Conservation (phyloP, 2,888 invertebrate genomes). For the Ommatoiulus sabulosus region DNA sequence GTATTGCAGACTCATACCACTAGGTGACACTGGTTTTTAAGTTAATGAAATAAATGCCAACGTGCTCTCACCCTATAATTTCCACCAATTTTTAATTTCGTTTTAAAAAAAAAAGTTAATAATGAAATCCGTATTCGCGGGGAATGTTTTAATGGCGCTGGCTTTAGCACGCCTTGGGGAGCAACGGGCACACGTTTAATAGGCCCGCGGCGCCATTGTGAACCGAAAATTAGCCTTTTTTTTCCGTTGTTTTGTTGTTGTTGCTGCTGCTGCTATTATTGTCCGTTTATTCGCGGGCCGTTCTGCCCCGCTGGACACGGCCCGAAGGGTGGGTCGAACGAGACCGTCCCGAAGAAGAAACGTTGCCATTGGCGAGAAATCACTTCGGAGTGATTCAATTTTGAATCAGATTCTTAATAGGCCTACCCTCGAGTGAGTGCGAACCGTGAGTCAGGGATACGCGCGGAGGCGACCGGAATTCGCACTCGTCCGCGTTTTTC, state of each 20-base stretch:
- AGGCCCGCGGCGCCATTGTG: neutral
- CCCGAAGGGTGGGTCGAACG: neutral
- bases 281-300: neutral
- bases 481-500: neutral
- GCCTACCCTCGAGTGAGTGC: neutral
- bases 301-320: neutral
- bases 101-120: neutral
- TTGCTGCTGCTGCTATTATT: neutral
- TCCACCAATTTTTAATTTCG: neutral
- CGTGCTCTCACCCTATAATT: too few species aligned
- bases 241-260: too few species aligned
- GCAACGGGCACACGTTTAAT: conserved; percentile 1
- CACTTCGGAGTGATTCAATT: conserved; percentile 30
- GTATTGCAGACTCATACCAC: too few species aligned
- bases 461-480: conserved; percentile 20
- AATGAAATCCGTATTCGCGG: neutral
- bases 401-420: conserved; percentile 3
- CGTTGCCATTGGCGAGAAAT: neutral
- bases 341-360: neutral
- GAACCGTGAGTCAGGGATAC: neutral
- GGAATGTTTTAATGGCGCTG: neutral
- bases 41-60: too few species aligned
- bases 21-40: too few species aligned
- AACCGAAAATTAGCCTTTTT: neutral
- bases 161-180: neutral